Conservation (phyloP, 92 coral and sea anemone genomes). For the Pocillopora grandis region DNA sequence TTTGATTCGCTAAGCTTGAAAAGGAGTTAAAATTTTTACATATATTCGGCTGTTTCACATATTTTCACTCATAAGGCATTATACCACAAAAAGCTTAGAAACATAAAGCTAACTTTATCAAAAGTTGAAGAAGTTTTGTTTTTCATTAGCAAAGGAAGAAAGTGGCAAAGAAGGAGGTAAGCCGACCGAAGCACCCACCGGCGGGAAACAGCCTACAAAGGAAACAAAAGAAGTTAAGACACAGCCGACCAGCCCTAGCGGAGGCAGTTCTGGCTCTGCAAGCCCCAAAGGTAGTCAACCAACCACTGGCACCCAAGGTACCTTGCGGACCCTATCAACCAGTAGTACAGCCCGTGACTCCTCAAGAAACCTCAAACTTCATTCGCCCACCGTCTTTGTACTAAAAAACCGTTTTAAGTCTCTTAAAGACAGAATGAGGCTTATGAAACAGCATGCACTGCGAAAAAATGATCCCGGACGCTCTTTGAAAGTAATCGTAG, state of each 20-base stretch:
- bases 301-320: not conserved
- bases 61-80: too few relatives aligned
- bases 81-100: too few relatives aligned
- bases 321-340: not conserved
- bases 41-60: too few relatives aligned
- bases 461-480: not conserved
- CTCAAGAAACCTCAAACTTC: not conserved
- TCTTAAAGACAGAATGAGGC: not conserved
- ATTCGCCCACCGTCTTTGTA: not conserved
- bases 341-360: not conserved
- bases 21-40: too few relatives aligned
- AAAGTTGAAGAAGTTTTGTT: too few relatives aligned
- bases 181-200: not conserved
- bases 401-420: not conserved
- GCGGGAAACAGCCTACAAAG: not conserved
- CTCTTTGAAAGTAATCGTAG: too few relatives aligned
- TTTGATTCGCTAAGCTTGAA: too few relatives aligned
- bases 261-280: not conserved
- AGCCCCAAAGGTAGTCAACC: not conserved
- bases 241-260: not conserved
- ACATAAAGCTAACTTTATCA: too few relatives aligned
- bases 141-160: too few relatives aligned
- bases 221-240: conserved; percentile 9
- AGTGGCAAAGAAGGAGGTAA: too few relatives aligned
- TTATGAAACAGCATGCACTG: not conserved